phyloP scores from a whole-genome alignment of 2,113 vertebrate genomes.

The Psittacula cyanocephala region DNA sequence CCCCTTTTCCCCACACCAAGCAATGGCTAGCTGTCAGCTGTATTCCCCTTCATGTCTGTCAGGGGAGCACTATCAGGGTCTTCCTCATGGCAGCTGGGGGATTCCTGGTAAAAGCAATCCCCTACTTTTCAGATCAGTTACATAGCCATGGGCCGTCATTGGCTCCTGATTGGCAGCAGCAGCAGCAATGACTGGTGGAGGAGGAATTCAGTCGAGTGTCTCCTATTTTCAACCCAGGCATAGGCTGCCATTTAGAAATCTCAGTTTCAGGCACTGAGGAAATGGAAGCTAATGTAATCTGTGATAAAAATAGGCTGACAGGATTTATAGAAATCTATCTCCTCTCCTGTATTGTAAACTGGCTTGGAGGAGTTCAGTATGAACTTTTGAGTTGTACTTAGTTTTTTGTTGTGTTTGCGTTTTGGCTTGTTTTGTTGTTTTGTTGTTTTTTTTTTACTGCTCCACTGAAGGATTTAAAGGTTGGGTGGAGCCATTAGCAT shows the following conservation, averaged over 20 bases:
- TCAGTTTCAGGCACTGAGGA: background rate
- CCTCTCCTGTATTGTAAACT: background rate
- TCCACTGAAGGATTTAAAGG: background rate
- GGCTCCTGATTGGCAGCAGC: background rate
- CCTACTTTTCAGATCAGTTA: background rate
- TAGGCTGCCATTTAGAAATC: background rate
- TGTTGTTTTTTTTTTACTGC: background rate
- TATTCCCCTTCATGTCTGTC: background rate
- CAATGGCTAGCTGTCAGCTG: background rate
- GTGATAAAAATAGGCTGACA: background rate
- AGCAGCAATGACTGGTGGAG: background rate
- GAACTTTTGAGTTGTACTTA: background rate
- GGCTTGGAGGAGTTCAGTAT: background rate
- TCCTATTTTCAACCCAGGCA: background rate
- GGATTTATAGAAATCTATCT: background rate
- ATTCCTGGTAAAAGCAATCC: background rate
- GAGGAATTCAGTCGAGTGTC: background rate
- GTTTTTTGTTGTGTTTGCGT: background rate
- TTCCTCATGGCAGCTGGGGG: background rate
- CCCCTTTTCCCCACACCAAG: background rate
- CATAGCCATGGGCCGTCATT: rapidly evolving
- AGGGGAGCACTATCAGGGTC: background rate
- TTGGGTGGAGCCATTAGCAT: background rate
- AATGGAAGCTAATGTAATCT: background rate
- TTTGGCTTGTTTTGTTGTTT: too few relatives aligned